These are phyloP conservation scores for Sinhomidia bicolor DNA, from an alignment of 2,888 invertebrate genomes.

Conservation along the genomic window DNA sequence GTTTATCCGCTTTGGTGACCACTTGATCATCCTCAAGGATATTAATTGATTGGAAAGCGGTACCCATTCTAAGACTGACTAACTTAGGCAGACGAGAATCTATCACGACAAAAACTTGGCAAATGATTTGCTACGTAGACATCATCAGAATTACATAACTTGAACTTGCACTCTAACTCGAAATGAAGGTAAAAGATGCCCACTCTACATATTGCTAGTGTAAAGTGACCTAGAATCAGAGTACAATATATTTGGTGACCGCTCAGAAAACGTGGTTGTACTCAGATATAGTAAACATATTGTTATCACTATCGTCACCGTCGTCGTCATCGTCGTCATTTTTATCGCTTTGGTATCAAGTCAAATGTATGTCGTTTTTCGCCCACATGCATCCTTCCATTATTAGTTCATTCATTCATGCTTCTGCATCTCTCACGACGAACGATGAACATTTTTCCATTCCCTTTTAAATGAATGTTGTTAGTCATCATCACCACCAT, in stretches of 20 bases:
- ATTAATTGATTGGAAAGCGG: constrained; percentile 12
- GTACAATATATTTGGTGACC: constrained; percentile 3
- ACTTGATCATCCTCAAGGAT: background rate
- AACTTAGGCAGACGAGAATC: background rate
- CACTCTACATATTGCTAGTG: background rate
- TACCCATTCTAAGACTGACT: background rate
- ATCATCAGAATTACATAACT: constrained; percentile 38
- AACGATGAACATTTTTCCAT: background rate
- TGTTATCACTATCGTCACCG: background rate
- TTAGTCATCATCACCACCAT: constrained; percentile 33
- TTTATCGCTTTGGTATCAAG: constrained; percentile 40
- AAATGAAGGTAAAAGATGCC: constrained; percentile 49
- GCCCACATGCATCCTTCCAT: constrained; percentile 36
- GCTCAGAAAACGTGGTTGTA: constrained; percentile 7
- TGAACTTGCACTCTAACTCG: constrained; percentile 72
- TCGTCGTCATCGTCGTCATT: constrained; percentile 34
- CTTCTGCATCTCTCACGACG: background rate
- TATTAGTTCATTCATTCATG: background rate
- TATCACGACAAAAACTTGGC: constrained; percentile 38
- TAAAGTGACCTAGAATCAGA: constrained; percentile 64
- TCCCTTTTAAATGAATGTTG: constrained; percentile 32
- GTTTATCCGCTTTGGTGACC: background rate
- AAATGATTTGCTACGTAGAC: constrained; percentile 8
- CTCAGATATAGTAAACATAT: background rate
- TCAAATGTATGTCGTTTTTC: constrained; percentile 46